Evolutionary conservation across 2,888 invertebrate genomes (phyloP), one percentile per base, ranked within the genome.

Genomic region (Phyllotreta striolata): DNA sequence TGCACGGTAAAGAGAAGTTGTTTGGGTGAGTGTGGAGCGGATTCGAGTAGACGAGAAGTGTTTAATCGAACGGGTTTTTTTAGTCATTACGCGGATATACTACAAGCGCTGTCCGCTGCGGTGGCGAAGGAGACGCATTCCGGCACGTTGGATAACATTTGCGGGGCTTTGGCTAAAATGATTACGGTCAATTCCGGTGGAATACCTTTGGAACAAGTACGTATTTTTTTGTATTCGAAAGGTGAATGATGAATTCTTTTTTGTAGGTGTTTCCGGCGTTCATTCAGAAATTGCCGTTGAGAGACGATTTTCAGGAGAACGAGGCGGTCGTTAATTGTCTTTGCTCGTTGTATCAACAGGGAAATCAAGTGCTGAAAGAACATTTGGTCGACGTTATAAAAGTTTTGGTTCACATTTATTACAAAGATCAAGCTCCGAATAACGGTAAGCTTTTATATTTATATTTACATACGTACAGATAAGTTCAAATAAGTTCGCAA

Each of bases 301-400:
- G 88, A 65, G 88, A 89, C 77, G 93, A 93, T 78, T 86, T 86
- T 70, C 88, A 88, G 70, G 93, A 93, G 78, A 90, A 91, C 74
- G 84, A 85, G 56, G 86, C 90, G 6, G 85, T 92, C 7, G 87
- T 89, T 66, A 86, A 85, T 70, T 88, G 89, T 73, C 84, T 92
- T 67, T 82, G 84, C 55, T 80, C 84, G 8, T 82, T 92, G 8
- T 91, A 89, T 73, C 83, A 85, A 71, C 84, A 85, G 67, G 87
- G 88, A 1, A 86, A 87, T 73, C 82, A 85, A 24, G 77, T 85
- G 62, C 78, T 90, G 41, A 77, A 83, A 40, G 77, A 83, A 8
- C 82, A 86, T 71, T 79, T 90, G 49, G 80, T 82, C 46, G 81
- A 81, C 56, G 84, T 90, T 43, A 79, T 88, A 12, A 84, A 83